Conservation (phyloP, 2,797 vertebrate species). For the Pseudochirops cupreus region DNA sequence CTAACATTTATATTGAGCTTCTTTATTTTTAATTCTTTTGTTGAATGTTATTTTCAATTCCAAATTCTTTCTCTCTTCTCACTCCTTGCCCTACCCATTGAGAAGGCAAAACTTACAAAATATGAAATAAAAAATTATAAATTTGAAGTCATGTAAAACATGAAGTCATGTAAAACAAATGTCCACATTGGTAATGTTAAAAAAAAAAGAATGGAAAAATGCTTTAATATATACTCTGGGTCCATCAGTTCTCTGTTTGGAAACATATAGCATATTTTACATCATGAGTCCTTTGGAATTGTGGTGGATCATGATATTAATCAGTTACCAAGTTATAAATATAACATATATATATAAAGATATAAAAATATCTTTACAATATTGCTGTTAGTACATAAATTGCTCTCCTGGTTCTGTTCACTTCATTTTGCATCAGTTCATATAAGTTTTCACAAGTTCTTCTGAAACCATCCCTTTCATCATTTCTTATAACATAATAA, state of each 20-base stretch:
- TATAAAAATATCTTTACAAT: not conserved
- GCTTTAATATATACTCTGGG: not conserved
- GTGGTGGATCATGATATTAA: not conserved
- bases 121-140: not conserved
- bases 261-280: not conserved
- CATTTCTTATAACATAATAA: not conserved
- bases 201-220: not conserved
- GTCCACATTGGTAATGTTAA: not conserved
- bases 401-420: not conserved
- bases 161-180: not conserved
- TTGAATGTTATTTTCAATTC: not conserved
- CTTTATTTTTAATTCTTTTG: not conserved
- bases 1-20: not conserved
- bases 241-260: not conserved
- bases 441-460: not conserved
- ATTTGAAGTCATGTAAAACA: not conserved
- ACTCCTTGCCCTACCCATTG: no score
- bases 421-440: not conserved
- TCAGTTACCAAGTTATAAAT: not conserved
- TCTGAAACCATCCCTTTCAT: not conserved
- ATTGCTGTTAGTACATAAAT: not conserved
- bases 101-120: not conserved
- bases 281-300: not conserved
- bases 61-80: not conserved
- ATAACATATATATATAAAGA: no score